Base-by-base conservation (phyloP, 2,113 vertebrate species). In the Burhinus bistriatus region DNA sequence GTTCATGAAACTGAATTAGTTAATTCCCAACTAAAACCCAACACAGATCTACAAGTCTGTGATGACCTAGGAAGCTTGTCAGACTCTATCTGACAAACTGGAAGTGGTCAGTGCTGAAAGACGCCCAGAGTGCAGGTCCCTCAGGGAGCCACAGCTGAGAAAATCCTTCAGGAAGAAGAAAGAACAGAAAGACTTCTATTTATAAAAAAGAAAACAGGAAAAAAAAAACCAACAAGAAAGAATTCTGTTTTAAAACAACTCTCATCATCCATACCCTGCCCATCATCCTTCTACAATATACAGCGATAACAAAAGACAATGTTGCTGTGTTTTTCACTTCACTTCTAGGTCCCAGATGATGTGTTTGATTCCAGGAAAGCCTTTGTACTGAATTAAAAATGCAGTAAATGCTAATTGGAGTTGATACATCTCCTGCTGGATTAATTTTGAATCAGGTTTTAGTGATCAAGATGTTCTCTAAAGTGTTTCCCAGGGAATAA, bases 351-450 rank as follows among this genome's bases (percentile, higher is more conserved):
- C 64, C 51, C 83, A 89, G 71, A 61, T 82, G 22, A 22, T 45
- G 69, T 73, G 7, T 83, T 91, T 87, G 40, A 80, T 89, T 94
- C 54, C 87, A 93, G 62, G 57, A 59, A 94, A 62, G 45, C 27
- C 36, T 96, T 93, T 83, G 73, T 89, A 61, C 81, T 89, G 58
- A 93, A 93, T 69, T 89, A 76, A 91, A 89, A 92, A 93, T 82
- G 29, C 64, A 75, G 44, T 59, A 89, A 89, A 87, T 29, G 14
- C 4, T 92, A 94, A 89, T 72, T 89, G 27, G 55, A 87, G 54
- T 69, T 82, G 65, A 84, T 94, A 22, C 57, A 82, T 79, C 44
- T 90, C 80, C 70, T 89, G 45, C 80, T 91, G 77, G 78, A 87
- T 89, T 96, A 90, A 95, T 94, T 97, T 89, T 76, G 36, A 87